These are phyloP conservation scores for Xenus cinereus DNA, from an alignment of 2,113 vertebrate species.

Conservation along the genomic window DNA sequence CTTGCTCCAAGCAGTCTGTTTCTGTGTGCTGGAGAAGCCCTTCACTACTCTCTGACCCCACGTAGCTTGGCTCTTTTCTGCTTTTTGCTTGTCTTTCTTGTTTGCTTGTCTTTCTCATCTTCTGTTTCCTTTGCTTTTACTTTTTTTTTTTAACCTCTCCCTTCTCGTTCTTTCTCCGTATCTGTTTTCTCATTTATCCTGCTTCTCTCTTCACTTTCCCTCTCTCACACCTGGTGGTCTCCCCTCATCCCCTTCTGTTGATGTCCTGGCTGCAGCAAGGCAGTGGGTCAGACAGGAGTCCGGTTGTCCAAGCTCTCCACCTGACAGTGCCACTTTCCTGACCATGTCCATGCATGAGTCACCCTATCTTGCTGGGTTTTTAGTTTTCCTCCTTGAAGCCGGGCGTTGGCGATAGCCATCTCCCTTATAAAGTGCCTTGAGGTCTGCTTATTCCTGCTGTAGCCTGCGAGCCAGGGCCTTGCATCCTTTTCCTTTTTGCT, in stretches of 20 bases:
- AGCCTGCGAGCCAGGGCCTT: rapidly evolving
- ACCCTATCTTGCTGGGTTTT: not conserved
- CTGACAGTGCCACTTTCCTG: not conserved
- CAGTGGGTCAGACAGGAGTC: not conserved
- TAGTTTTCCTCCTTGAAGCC: not conserved
- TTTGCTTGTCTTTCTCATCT: not conserved
- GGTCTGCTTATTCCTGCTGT: not conserved
- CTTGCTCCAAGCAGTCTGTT: not conserved
- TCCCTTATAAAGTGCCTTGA: not conserved
- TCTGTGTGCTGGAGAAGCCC: not conserved
- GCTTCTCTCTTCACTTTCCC: not conserved
- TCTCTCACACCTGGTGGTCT: not conserved
- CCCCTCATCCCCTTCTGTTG: not conserved
- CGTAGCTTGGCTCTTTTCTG: not conserved
- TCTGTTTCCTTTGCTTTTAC: not conserved
- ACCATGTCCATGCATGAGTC: not conserved
- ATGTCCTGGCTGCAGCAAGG: not conserved
- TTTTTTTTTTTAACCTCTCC: not conserved
- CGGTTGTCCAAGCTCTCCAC: not conserved
- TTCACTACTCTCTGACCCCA: not conserved
- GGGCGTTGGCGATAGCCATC: not conserved
- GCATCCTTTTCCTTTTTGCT: not conserved
- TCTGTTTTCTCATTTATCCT: not conserved
- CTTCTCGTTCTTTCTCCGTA: not conserved
- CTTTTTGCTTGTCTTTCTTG: not conserved